Evolutionary conservation across 2,888 invertebrate genomes (phyloP), one percentile per base, ranked within the genome.

Genomic region (Parnassius orleans): DNA sequence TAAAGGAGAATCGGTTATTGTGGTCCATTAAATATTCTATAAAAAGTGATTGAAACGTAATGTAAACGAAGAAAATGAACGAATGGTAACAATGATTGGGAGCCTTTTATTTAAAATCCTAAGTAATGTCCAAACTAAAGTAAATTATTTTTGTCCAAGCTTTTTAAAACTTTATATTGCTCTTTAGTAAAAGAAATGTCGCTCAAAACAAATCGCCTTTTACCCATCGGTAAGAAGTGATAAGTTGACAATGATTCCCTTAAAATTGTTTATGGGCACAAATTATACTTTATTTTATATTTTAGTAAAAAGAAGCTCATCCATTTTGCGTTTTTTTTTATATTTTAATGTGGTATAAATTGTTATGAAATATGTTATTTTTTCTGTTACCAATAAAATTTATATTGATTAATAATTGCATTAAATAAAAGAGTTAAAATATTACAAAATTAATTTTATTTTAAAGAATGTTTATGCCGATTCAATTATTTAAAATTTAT

Each of bases 401-500:
- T 55, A 53, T 62, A 62, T 33, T 7, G 33, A 54, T 50, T 24
- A 44, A 50, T 62, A 54, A 50, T 57, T 62, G 47, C 44, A 62
- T 53, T 57, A 48, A 62, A 62, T 62, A 62, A 62, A 62, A 62
- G 57, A 57, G 57, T 62, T 62, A 54, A 42, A 46, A 62, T 62
- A 58, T 62, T 62, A 62, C 47, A 48, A 12, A 47, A 44, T 41
- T 2, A 9, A 14, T 62, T 58, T 54, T 57, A 54, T 57, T 54
- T 44, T 33, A 48, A 14, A 9, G 2, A 43, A 11, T 43, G 11
- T 7, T 68, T 53, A 61, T 73, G 71, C 66, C 67, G 68, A 66
- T 70, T 72, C 69, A 71, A 73, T 74, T 68, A 69, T 68, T 93
- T 94, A 98, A 91, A 98, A 98, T 86, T 98, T 97, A 90, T 98